Base-by-base conservation (phyloP, 1,140 invertebrate genomes). In the Hylaeus volcanicus region DNA sequence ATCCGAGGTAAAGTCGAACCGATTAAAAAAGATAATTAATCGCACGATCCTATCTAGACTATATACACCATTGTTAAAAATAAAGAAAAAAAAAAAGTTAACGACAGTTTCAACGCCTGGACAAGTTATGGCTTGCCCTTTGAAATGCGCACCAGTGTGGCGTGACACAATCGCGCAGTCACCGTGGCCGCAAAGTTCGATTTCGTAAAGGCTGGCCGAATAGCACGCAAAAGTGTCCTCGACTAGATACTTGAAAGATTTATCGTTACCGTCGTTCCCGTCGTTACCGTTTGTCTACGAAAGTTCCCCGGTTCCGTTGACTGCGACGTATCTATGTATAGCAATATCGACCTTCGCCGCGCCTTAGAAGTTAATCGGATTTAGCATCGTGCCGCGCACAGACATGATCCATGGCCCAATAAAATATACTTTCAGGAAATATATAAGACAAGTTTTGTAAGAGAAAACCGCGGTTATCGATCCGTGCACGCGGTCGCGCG, bases 351-450 rank as follows among this genome's bases (percentile, higher is more conserved):
- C 69, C 83, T 79, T 83, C 63, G 75, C 85, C 75, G 51, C 73
- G 63, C 75, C 79, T 86, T 83, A 83, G 71, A 85, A 86, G 80
- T 85, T 86, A 86, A 86, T 86, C 85, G 85, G 84, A 86, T 86
- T 86, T 86, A 79, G 58, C 74, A 58, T 85, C 53, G 83, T 71
- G 61, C 79, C 69, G 70, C 69, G 74, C 73, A 43, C 77, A 72
- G 84, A 73, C 68, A 78, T 63, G 80, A 86, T 78, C 75, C 61
- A 75, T 69, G 74, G 73, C 66, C 74, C 78, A 73, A 86, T 86
- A 85, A 85, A 86, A 85, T 66, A 77, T 72, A 60, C 61, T 79
- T 66, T 55, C 71, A 37, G 43, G 61, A 60, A 76, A 71, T 70
- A 73, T 71, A 63, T 81, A 72, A 76, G 65, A 60, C 55, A 76